Evolutionary conservation across 2,888 invertebrate species (phyloP).

Genomic region (Alloplasta piceator): DNA sequence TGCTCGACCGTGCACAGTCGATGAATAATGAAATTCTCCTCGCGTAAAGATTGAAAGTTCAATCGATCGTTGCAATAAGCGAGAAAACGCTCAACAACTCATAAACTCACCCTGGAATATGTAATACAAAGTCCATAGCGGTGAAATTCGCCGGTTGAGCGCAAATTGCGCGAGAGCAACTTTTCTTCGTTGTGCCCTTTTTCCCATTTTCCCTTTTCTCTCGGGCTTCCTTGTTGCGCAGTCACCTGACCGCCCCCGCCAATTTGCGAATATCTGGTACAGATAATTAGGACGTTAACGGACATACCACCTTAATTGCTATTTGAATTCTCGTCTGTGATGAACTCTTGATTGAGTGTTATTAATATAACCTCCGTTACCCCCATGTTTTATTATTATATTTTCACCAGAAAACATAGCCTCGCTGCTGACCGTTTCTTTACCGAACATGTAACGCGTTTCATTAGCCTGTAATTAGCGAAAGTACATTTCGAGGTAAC

Average conservation of each 20-base stretch:
- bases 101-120: slow-evolving; percentile 64
- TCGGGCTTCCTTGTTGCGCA: not conserved
- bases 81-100: slow-evolving; percentile 43
- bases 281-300: slow-evolving; percentile 72
- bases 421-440: not conserved
- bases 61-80: slow-evolving; percentile 49
- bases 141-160: slow-evolving; percentile 56
- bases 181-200: slow-evolving; percentile 26
- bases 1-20: slow-evolving; percentile 22
- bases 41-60: slow-evolving; percentile 66
- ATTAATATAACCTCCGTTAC: slow-evolving; percentile 66
- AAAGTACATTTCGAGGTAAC: no score
- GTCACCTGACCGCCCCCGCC: slow-evolving; percentile 10
- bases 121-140: slow-evolving; percentile 64
- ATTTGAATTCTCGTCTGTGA: slow-evolving; percentile 75
- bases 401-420: not conserved
- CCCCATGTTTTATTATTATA: slow-evolving; percentile 12
- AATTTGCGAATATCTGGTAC: slow-evolving; percentile 44
- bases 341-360: slow-evolving; percentile 73
- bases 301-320: slow-evolving; percentile 73
- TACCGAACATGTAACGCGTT: no score
- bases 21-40: slow-evolving; percentile 63
- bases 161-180: slow-evolving; percentile 38
- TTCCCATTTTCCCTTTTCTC: not conserved
- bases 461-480: no score